A percentile compares a stretch with the other conserved stretches of the same genome.
Conservation (phyloP, 2,888 invertebrate genomes). For the Tetragonula carbonaria region DNA sequence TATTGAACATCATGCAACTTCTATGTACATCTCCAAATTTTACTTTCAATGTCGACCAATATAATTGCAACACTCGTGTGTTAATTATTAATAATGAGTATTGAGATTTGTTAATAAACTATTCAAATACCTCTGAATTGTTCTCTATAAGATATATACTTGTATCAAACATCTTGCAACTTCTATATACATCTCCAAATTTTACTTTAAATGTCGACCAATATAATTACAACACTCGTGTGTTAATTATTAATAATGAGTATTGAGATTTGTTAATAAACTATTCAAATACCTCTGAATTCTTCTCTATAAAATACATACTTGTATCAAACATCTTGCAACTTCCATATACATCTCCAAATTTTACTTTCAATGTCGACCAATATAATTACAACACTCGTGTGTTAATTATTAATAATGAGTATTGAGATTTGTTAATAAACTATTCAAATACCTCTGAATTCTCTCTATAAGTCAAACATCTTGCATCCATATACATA, state of each 20-base stretch:
- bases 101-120: not conserved
- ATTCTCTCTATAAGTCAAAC: not conserved
- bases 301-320: not conserved
- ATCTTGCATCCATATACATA: not conserved
- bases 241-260: not conserved
- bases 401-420: not conserved
- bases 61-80: not conserved
- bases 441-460: not conserved
- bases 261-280: not conserved
- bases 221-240: not conserved
- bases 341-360: not conserved
- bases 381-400: not conserved
- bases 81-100: no score
- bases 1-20: not conserved
- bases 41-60: not conserved
- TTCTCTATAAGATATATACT: not conserved
- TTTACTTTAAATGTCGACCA: not conserved
- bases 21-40: not conserved
- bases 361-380: not conserved
- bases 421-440: not conserved
- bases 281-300: not conserved
- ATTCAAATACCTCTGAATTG: not conserved
- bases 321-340: not conserved
- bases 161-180: not conserved
- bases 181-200: not conserved